These are phyloP conservation scores for Pristis pectinata DNA, from an alignment of 2,797 vertebrate species.

Conservation along the genomic window DNA sequence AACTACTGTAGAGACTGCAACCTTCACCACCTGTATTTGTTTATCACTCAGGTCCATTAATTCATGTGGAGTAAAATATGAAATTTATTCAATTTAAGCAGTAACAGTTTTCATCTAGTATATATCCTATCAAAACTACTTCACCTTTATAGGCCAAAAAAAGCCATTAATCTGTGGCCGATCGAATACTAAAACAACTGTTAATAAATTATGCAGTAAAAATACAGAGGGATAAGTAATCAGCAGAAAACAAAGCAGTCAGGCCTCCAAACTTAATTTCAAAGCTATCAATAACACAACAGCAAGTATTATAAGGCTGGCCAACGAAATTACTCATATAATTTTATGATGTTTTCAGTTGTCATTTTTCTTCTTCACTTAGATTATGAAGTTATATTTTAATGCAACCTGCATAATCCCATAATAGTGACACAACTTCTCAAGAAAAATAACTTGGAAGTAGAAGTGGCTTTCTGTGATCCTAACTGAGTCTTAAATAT, in stretches of 20 bases:
- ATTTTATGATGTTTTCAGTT: neutral
- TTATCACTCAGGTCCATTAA: neutral
- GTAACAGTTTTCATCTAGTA: neutral
- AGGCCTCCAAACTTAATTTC: constrained; percentile 3
- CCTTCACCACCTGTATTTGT: neutral
- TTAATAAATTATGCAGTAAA: neutral
- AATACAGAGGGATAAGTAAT: neutral
- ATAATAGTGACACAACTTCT: neutral
- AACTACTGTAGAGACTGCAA: neutral
- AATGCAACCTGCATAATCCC: neutral
- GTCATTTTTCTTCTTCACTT: neutral
- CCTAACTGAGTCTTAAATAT: neutral
- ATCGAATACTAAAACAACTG: neutral
- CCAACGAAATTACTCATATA: neutral
- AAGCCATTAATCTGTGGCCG: neutral
- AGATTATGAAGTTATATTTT: neutral
- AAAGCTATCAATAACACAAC: neutral
- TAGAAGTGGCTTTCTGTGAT: neutral
- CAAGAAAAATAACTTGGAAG: neutral
- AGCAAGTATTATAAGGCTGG: neutral
- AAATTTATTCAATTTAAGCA: neutral
- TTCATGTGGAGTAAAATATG: neutral
- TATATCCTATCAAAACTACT: neutral
- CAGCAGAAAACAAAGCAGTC: neutral
- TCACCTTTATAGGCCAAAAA: neutral